Base-by-base conservation (phyloP, 2,113 vertebrate species). In the Ophthalmolycus amberensis region DNA sequence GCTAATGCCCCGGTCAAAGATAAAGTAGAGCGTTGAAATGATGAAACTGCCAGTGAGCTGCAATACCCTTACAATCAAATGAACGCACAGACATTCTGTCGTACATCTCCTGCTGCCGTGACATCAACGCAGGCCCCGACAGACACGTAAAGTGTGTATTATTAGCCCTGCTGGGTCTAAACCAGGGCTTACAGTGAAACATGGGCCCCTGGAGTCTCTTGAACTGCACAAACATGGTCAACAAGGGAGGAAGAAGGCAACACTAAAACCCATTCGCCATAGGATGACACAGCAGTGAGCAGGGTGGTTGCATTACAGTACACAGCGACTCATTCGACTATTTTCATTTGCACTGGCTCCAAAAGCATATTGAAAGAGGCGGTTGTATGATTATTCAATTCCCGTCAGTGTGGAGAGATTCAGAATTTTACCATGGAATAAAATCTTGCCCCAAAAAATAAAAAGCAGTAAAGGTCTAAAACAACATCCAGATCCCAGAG, bases 201-300 rank as follows among this genome's bases (percentile, higher is more conserved):
- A 54, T 16, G 46, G 75, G 80, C 73, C 85, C 76, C 91, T 20
- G 42, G 88, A 80, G 90, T 18, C 81, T 83, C 64, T 20, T 89
- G 63, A 84, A 76, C 34, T 74, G 71, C 59, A 77, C 62, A 87
- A 87, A 93, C 79, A 85, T 32, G 48, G 40, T 71, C 54, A 86
- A 44, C 32, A 62, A 62, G 54, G 44, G 71, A 54, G 77, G 69
- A 56, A 72, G 78, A 78, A 15, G 38, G 25, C 29, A 64, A 72
- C 27, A 63, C n/a, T 25, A 15, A 78, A 44, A 77, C n/a, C 54
- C 22, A 85, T 82, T 58, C 56, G 50, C 72, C 40, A 74, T 9
- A 32, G 15, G 44, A 22, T 65, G 73, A 75, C 20, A 27, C 25
- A 14, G 58, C 42, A 69, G 37, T 46, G 32, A 29, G 16, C n/a